phyloP scores from a whole-genome alignment of 23 tunicate species.

The Botrylloides violaceus region DNA sequence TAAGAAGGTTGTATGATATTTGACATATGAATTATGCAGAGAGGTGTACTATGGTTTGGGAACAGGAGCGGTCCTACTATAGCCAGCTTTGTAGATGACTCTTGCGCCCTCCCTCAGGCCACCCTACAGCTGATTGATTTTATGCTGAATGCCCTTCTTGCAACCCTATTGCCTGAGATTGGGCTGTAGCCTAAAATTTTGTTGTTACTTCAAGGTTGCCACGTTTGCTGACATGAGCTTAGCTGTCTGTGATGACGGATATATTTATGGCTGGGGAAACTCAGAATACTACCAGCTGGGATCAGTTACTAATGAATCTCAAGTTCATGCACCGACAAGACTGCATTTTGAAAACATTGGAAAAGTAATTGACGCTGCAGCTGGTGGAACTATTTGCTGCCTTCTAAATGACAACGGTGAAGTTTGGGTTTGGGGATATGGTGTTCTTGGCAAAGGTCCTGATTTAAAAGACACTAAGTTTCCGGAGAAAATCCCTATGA shows the following conservation, averaged over 20 bases:
- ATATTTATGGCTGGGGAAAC: constrained; percentile 92
- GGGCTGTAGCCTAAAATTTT: not conserved
- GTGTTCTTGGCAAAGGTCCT: constrained; percentile 89
- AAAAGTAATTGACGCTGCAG: constrained; percentile 48
- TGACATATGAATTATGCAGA: too few relatives aligned
- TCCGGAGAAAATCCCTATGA: constrained; percentile 56
- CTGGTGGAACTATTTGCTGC: constrained; percentile 51
- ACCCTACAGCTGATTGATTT: too few relatives aligned
- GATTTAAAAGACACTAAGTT: constrained; percentile 21
- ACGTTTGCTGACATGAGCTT: constrained; percentile 71
- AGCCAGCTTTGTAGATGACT: too few relatives aligned
- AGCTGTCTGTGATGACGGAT: constrained; percentile 53
- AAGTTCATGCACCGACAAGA: constrained; percentile 33
- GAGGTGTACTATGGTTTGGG: too few relatives aligned
- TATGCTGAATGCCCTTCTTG: too few relatives aligned
- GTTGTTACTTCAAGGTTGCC: constrained; percentile 11
- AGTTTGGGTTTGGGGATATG: constrained; percentile 95
- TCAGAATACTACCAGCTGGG: constrained; percentile 76
- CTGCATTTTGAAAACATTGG: constrained; percentile 40
- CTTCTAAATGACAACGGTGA: constrained; percentile 56
- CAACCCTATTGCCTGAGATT: too few relatives aligned
- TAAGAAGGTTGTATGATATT: too few relatives aligned
- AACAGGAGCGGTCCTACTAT: too few relatives aligned
- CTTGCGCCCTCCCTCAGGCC: too few relatives aligned
- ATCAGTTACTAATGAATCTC: constrained; percentile 61